Evolutionary conservation across 35 echinoderm and acorn worm species (phyloP).

Genomic region (Apostichopus californicus): DNA sequence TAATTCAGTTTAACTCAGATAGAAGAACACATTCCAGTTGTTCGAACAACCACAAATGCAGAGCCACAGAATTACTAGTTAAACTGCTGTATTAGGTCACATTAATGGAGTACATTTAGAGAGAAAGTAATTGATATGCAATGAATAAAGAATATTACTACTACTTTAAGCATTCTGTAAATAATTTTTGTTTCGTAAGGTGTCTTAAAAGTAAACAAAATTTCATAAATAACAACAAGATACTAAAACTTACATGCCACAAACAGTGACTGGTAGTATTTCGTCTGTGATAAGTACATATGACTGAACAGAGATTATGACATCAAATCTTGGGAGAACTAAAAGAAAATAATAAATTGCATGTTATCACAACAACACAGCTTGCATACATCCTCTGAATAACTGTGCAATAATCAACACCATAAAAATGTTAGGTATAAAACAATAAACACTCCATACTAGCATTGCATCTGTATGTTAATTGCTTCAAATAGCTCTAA

Average conservation of each 20-base stretch:
- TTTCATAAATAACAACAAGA: background rate
- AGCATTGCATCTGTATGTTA: background rate
- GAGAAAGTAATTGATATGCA: no score
- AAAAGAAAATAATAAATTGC: background rate
- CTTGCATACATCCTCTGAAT: background rate
- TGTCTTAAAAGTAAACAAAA: background rate
- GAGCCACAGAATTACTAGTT: no score
- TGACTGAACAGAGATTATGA: slow-evolving; percentile 21
- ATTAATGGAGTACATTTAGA: no score
- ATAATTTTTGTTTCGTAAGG: background rate
- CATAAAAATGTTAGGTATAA: background rate
- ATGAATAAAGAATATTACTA: no score
- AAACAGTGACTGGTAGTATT: slow-evolving; percentile 47
- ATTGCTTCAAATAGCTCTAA: background rate
- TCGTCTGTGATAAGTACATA: slow-evolving; percentile 60
- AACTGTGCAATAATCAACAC: background rate
- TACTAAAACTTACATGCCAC: slow-evolving; percentile 61
- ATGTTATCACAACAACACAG: no score
- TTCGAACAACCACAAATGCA: no score
- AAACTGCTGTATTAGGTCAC: no score
- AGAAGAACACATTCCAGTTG: no score
- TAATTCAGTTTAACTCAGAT: no score
- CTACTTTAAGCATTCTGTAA: background rate
- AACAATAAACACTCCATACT: background rate
- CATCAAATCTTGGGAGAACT: slow-evolving; percentile 61